Evolutionary conservation across 2,888 invertebrate species (phyloP), one percentile per base, ranked within the genome.

Genomic region (Spodoptera littoralis): DNA sequence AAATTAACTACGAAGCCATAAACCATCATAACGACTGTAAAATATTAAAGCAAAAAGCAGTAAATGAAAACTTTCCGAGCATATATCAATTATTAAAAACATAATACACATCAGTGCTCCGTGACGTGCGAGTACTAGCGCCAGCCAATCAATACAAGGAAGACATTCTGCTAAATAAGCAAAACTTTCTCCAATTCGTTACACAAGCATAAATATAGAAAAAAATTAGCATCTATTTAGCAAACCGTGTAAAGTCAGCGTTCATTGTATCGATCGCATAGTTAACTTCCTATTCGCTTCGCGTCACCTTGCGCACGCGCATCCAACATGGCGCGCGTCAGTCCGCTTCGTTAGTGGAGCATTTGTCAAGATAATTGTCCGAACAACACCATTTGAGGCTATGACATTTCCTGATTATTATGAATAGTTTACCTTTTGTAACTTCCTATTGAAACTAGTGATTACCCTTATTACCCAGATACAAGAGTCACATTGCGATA

Each of bases 341-440:
- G 79, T 76, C 70, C 72, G 76, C 86, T 91, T 92, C 92, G 90
- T 92, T 92, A 92, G 91, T 83, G 74, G 84, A 86, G 87, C 89
- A 92, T 93, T 93, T 92, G 92, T 92, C 90, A 91, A 90, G 89
- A 91, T 91, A 92, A 92, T 92, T 91, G 90, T 88, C 86, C 83
- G 84, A 87, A 88, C 85, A 75, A 67, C 81, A 80, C 88, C 88
- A 86, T 90, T 90, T 87, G 83, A 85, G 83, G 84, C 82, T 84
- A 81, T 84, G 89, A 90, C 87, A 83, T 89, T 90, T 92, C 89
- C 90, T 89, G 86, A 84, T 89, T 87, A 86, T 84, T 84, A 86
- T 86, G 84, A 86, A 86, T 82, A 84, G 73, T 60, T 66, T 66
- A 66, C 62, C 60, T 76, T 59, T 68, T 67, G 63, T 60, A 63